phyloP scores from a whole-genome alignment of 1,140 invertebrate species.

The Coelopa frigida region DNA sequence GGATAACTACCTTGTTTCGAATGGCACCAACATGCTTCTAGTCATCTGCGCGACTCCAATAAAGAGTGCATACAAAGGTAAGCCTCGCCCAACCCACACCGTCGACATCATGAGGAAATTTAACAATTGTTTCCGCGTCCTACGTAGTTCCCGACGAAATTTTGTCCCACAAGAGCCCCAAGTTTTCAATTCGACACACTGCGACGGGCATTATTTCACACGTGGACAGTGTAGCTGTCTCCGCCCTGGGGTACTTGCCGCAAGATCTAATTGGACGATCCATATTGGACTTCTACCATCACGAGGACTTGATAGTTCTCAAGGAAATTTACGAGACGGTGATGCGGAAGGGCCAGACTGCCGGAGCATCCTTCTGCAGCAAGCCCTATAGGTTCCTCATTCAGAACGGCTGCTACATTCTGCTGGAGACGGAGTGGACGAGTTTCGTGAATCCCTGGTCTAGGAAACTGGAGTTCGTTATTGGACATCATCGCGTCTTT shows the following conservation, averaged over 20 bases:
- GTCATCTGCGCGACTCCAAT: constrained; percentile 66
- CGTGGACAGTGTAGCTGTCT: constrained; percentile 69
- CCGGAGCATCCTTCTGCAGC: constrained; percentile 62
- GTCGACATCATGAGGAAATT: too few relatives aligned
- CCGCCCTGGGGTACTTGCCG: constrained; percentile 78
- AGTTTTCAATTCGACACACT: constrained; percentile 72
- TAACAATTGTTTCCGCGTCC: background rate
- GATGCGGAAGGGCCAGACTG: constrained; percentile 50
- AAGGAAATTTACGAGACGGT: constrained; percentile 79
- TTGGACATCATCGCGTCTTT: constrained; percentile 77
- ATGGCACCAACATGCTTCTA: constrained; percentile 52
- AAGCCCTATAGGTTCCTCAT: constrained; percentile 68
- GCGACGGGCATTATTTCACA: constrained; percentile 65
- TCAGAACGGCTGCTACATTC: constrained; percentile 75
- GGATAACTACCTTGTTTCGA: constrained; percentile 32
- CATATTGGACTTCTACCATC: constrained; percentile 81
- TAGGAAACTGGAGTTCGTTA: constrained; percentile 81
- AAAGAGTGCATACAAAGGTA: constrained; percentile 69
- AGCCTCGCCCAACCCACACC: too few relatives aligned
- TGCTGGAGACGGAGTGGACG: constrained; percentile 87
- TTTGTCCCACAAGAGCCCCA: constrained; percentile 46
- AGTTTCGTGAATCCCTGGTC: constrained; percentile 93
- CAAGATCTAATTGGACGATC: constrained; percentile 79
- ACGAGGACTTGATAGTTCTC: constrained; percentile 70
- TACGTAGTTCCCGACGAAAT: constrained; percentile 57